phyloP scores from a whole-genome alignment of 2,113 vertebrate species.

The Platycercus adscitus region DNA sequence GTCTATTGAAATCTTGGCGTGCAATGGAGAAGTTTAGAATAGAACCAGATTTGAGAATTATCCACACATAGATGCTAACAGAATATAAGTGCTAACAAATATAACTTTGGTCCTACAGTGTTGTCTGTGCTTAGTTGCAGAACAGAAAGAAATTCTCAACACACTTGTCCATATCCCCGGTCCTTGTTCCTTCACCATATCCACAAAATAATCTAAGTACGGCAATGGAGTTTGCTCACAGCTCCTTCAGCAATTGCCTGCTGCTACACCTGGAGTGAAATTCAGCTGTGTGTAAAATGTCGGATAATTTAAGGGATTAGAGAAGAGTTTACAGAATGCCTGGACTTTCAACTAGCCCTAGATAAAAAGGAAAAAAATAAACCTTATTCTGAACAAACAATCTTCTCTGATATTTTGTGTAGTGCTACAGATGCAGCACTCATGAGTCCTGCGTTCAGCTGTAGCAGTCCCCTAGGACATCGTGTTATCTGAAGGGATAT shows the following conservation, averaged over 20 bases:
- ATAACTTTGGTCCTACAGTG: neutral
- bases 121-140: neutral
- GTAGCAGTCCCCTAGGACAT: neutral
- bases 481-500: neutral
- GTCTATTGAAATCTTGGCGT: neutral
- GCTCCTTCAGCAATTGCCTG: neutral
- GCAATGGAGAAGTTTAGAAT: neutral
- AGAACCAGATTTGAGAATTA: neutral
- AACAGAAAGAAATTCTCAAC: neutral
- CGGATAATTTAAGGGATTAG: neutral
- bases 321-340: neutral
- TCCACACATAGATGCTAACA: neutral
- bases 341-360: neutral
- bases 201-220: neutral
- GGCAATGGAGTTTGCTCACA: neutral
- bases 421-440: neutral
- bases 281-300: neutral
- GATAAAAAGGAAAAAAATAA: neutral
- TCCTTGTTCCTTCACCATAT: neutral
- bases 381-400: neutral
- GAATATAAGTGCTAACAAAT: neutral
- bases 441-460: neutral
- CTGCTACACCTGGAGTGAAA: neutral
- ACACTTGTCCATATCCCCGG: neutral
- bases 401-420: neutral